A percentile compares a stretch with the other conserved stretches of the same genome.
Conservation (phyloP, 2,888 invertebrate genomes). For the Hypomecis punctinalis region DNA sequence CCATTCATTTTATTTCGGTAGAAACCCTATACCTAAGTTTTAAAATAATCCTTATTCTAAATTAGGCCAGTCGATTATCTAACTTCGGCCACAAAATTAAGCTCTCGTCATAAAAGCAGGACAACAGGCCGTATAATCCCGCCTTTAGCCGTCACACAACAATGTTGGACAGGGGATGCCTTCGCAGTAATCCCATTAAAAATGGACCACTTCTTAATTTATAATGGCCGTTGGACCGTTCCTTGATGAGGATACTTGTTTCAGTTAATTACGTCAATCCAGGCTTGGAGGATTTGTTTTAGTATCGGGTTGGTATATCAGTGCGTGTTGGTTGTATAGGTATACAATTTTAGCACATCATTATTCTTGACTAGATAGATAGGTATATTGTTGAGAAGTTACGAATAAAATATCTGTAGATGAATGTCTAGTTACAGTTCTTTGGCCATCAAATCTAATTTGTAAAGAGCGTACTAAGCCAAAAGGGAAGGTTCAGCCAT, state of each 20-base stretch:
- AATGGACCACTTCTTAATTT: constrained; percentile 54
- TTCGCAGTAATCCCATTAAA: constrained; percentile 50
- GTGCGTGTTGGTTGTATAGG: too few species aligned
- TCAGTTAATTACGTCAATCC: constrained; percentile 53
- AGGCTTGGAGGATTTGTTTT: constrained; percentile 20
- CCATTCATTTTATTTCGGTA: too few species aligned
- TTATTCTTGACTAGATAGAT: too few species aligned
- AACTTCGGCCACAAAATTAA: constrained; percentile 18
- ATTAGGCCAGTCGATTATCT: neutral
- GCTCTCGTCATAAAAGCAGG: constrained; percentile 27
- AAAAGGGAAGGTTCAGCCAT: too few species aligned
- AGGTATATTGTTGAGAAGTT: too few species aligned
- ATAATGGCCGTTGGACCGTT: constrained; percentile 51
- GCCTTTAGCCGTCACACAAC: constrained; percentile 29
- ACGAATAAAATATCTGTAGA: too few species aligned
- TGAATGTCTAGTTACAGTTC: too few species aligned
- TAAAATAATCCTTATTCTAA: neutral
- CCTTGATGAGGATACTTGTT: constrained; percentile 52
- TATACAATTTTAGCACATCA: too few species aligned
- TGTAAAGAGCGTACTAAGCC: too few species aligned
- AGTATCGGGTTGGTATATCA: constrained; percentile 20
- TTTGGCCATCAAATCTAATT: too few species aligned
- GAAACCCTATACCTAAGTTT: neutral
- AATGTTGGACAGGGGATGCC: constrained; percentile 40
- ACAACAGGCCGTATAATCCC: constrained; percentile 28